phyloP scores from a whole-genome alignment of 2,888 invertebrate genomes.

The Drosophila koepferae region DNA sequence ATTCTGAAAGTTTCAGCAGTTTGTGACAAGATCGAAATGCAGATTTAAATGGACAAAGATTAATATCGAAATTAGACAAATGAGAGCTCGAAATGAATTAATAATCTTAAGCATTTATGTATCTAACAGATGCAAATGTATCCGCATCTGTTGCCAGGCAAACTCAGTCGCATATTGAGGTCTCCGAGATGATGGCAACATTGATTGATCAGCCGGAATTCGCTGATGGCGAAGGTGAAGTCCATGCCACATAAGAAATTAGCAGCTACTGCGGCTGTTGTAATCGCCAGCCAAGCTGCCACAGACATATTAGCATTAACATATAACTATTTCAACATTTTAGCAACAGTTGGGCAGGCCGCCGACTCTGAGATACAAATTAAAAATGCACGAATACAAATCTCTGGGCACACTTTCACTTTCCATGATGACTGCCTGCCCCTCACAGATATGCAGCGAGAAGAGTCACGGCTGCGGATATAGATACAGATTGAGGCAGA shows the following conservation, averaged over 20 bases:
- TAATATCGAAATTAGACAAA: conserved; percentile 7
- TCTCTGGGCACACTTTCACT: conserved; percentile 68
- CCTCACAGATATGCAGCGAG: conserved; percentile 60
- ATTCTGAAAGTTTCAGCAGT: conserved; percentile 6
- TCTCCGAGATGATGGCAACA: background rate
- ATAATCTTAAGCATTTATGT: background rate
- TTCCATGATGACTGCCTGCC: conserved; percentile 46
- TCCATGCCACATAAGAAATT: conserved; percentile 28
- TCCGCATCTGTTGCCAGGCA: conserved; percentile 1
- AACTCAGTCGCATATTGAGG: too few relatives aligned
- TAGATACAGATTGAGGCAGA: conserved; percentile 15
- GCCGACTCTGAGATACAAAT: conserved; percentile 57
- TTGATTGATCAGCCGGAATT: background rate
- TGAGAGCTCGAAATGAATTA: background rate
- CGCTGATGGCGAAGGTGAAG: background rate
- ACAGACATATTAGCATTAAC: conserved; percentile 57
- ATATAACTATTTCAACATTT: conserved; percentile 58
- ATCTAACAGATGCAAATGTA: conserved; percentile 12
- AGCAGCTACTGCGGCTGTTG: conserved; percentile 33
- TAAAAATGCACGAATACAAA: conserved; percentile 69
- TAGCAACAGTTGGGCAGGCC: conserved; percentile 44
- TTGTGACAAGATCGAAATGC: background rate
- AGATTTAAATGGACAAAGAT: background rate
- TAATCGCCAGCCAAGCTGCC: conserved; percentile 37
- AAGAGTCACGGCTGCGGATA: conserved; percentile 36